A percentile compares a stretch with the other conserved stretches of the same genome.
phyloP scores from a whole-genome alignment of 2,888 invertebrate genomes.

The Stomorhina lunata region DNA sequence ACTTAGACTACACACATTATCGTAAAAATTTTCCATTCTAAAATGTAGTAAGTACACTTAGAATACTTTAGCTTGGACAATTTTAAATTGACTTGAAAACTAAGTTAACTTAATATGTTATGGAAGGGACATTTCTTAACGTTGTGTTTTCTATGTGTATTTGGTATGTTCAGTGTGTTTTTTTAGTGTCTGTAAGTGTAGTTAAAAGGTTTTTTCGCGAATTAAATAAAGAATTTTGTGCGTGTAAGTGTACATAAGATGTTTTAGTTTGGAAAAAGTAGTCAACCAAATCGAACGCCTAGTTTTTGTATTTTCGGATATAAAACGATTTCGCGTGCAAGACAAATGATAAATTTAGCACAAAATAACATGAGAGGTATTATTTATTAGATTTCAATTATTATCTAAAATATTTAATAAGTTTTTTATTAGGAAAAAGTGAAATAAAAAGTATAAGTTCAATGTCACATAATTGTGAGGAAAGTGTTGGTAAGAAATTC shows the following conservation, averaged over 20 bases:
- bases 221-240: constrained; percentile 36
- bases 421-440: too few species aligned
- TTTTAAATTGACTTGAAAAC: constrained; percentile 26
- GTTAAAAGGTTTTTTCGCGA: constrained; percentile 36
- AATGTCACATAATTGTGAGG: too few species aligned
- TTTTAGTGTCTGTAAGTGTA: constrained; percentile 39
- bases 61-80: constrained; percentile 24
- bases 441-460: too few species aligned
- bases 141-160: constrained; percentile 14
- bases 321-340: too few species aligned
- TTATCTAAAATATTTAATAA: too few species aligned
- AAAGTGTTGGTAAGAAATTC: constrained; percentile 7
- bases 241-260: constrained; percentile 29
- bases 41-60: constrained; percentile 18
- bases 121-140: constrained; percentile 25
- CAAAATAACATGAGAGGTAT: too few species aligned
- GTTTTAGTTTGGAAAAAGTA: constrained; percentile 1
- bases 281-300: background rate
- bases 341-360: too few species aligned
- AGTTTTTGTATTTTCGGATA: too few species aligned
- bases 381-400: too few species aligned
- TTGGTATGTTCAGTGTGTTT: constrained; percentile 28
- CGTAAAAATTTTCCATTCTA: background rate
- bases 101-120: constrained; percentile 43
- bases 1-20: background rate